Base-by-base conservation (phyloP, 1,140 invertebrate genomes). In the Diorhabda elongata region DNA sequence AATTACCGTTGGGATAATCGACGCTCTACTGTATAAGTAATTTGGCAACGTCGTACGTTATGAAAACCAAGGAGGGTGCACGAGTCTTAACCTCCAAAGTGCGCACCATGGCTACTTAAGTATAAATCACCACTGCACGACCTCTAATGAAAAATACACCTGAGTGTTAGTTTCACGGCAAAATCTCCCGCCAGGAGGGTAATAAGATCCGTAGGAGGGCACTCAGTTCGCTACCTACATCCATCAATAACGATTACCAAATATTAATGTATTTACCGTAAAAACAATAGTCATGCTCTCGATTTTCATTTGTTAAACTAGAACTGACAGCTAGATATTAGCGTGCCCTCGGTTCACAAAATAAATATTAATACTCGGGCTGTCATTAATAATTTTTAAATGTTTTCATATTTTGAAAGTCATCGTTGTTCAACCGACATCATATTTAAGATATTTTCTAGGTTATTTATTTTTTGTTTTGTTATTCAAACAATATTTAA, bases 161-260 rank as follows among this genome's bases (percentile, higher is more conserved):
- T 11, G 60, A 72, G 74, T 72, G 74, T 72, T 74, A 75, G 72
- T 75, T 73, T 71, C 74, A 73, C 74, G 71, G 71, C 67, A 61
- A 64, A 52, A 71, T 72, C 75, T 67, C 75, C 74, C 69, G 74
- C 71, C 59, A 70, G 70, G 69, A 75, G 74, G 75, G 73, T 76
- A 76, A 76, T 76, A 75, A 74, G 74, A 62, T 74, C 75, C 64
- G 66, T 72, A 68, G 74, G 75, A 70, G 75, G 69, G 67, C 67
- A 62, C 70, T 60, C 70, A 69, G 67, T 69, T 67, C 68, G 74
- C 74, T 76, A 76, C 75, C 72, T 72, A 75, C 70, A 76, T 76
- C 71, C 74, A 76, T 76, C 75, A 76, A 76, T 75, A 71, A 76
- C 68, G 68, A 72, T 75, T 74, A 76, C 72, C 72, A 73, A 72